Evolutionary conservation across 2,113 vertebrate species (phyloP), one percentile per base, ranked within the genome.

Genomic region (Phalacrocorax pelagicus): DNA sequence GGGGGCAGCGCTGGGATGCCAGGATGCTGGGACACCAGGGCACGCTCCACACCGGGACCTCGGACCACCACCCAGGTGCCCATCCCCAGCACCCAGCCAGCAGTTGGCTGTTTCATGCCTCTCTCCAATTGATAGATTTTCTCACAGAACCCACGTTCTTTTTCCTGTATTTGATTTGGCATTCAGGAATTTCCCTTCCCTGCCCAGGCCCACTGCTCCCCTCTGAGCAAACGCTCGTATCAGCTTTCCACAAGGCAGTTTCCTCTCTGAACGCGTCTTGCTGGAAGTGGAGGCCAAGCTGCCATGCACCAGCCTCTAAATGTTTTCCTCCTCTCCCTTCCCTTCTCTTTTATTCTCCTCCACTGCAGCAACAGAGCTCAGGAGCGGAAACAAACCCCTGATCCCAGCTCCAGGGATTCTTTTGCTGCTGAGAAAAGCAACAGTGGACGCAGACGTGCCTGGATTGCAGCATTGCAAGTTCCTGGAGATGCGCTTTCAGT

Each of bases 241-340:
- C 96, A 84, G 24, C 66, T 63, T 61, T 92, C 88, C 92, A 44
- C 27, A 19, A 23, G 71, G 90, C 94, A 92, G 94, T 97, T 97
- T 96, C 97, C 96, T 97, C 75, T 97, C 89, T 24, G 0, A 42
- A 36, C 2, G 11, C 46, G 38, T 38, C 38, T 83, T 4, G 5
- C 72, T 88, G 96, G 38, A 57, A 73, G 13, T 3, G 44, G 78
- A 51, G 81, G 61, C 67, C 5, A 34, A 70, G 42, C 58, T 80
- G 72, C 91, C 80, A n/a, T 8, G 0, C 51, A 65, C 58, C 79
- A 72, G n/a, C 83, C 86, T 84, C 94, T 96, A 97, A 95, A 91
- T 88, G 93, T 61, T 23, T 34, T 89, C 52, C 78, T 88, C 54
- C 46, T 85, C 46, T 82, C 34, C 61, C 9, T 79, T 72, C 42